These are phyloP conservation scores for Limnephilus auricula DNA, from an alignment of 2,888 invertebrate species.

Conservation along the genomic window DNA sequence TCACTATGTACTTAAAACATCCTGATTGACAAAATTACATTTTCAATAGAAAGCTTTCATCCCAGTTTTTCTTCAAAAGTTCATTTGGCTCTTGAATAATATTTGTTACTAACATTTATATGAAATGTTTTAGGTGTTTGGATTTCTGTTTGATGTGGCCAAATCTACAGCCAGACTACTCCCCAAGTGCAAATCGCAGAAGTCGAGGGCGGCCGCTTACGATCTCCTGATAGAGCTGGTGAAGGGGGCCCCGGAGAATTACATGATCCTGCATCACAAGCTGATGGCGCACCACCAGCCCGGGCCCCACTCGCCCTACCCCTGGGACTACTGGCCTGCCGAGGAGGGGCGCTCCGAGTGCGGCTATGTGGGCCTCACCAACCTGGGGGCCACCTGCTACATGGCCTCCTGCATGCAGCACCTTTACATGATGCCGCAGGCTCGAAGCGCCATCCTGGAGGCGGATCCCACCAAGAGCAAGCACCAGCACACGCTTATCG, in stretches of 20 bases:
- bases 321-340: conserved; percentile 99
- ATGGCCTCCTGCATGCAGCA: conserved; percentile 99
- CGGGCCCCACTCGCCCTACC: conserved; percentile 89
- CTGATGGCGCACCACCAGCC: conserved; percentile 92
- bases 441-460: conserved; percentile 88
- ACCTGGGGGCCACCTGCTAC: conserved; percentile 97
- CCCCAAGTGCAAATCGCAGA: conserved; percentile 95
- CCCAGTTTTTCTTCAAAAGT: background rate
- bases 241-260: conserved; percentile 91
- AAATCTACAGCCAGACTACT: conserved; percentile 90
- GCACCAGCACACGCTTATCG: conserved; percentile 89
- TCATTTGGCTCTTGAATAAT: background rate
- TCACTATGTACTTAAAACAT: too few species aligned
- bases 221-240: conserved; percentile 93
- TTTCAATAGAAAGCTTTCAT: too few species aligned
- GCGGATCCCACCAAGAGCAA: conserved; percentile 87
- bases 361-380: conserved; percentile 96
- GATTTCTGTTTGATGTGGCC: conserved; percentile 93
- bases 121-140: conserved; percentile 82
- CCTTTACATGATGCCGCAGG: conserved; percentile 97
- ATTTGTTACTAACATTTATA: background rate
- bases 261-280: conserved; percentile 88
- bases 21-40: too few species aligned
- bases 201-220: conserved; percentile 93
- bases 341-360: conserved; percentile 96